phyloP scores from a whole-genome alignment of 2,113 vertebrate species.

The Madoqua kirkii region DNA sequence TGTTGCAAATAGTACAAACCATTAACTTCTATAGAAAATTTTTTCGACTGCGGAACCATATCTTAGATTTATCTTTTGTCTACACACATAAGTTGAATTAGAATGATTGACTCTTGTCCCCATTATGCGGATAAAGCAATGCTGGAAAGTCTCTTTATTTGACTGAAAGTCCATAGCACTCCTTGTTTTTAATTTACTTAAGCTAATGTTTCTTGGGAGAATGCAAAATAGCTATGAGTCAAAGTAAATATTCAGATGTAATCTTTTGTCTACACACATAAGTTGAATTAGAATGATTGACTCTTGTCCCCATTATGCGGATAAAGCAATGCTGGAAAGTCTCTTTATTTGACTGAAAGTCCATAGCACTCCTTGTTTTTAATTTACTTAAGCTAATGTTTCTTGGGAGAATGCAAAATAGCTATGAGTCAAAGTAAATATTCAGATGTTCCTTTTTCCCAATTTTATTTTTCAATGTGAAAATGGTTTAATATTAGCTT shows the following conservation, averaged over 20 bases:
- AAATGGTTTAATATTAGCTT: background rate
- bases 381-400: background rate
- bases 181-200: background rate
- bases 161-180: background rate
- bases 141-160: background rate
- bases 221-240: background rate
- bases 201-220: background rate
- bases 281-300: background rate
- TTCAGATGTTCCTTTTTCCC: background rate
- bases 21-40: background rate
- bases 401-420: background rate
- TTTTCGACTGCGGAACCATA: background rate
- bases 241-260: background rate
- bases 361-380: background rate
- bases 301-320: background rate
- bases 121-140: background rate
- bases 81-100: background rate
- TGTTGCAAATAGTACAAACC: background rate
- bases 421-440: background rate
- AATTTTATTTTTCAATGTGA: background rate
- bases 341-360: background rate
- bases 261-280: background rate
- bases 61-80: background rate
- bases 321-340: background rate
- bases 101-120: background rate